phyloP scores from a whole-genome alignment of 2,113 vertebrate species.

The Brachyhypopomus occidentalis region DNA sequence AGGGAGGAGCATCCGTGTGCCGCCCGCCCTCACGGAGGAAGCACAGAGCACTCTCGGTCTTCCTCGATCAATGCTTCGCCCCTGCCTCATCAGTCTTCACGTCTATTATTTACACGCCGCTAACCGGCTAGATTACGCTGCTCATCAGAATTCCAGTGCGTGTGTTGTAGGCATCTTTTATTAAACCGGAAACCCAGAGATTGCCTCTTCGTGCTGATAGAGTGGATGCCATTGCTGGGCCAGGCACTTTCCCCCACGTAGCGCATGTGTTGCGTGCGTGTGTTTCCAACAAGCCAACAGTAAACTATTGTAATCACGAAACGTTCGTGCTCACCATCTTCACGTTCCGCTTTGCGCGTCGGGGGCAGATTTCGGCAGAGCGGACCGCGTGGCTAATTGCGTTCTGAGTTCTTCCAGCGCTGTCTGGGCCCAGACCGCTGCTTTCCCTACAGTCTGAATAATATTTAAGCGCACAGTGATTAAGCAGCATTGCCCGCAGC shows the following conservation, averaged over 20 bases:
- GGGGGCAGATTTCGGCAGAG: not conserved
- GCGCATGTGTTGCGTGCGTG: not conserved
- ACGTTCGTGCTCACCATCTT: not conserved
- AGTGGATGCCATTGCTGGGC: conserved; percentile 17
- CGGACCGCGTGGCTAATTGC: conserved; percentile 45
- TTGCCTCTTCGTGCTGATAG: conserved; percentile 29
- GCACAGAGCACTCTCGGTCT: conserved; percentile 75
- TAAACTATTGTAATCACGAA: conserved; percentile 2
- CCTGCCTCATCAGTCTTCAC: conserved; percentile 21
- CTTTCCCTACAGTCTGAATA: conserved; percentile 33
- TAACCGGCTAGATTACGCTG: conserved; percentile 18
- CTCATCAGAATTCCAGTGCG: conserved; percentile 39
- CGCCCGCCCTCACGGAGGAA: no score
- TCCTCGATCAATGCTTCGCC: not conserved
- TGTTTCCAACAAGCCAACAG: conserved; percentile 15
- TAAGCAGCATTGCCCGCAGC: conserved; percentile 26
- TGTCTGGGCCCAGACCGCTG: not conserved
- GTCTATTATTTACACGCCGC: conserved; percentile 41
- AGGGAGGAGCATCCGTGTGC: no score
- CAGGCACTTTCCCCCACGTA: not conserved
- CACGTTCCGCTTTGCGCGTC: not conserved
- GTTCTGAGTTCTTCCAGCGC: conserved; percentile 18
- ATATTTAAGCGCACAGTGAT: conserved; percentile 43
- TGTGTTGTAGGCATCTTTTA: conserved; percentile 5
- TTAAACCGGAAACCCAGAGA: conserved; percentile 25